A percentile compares a stretch with the other conserved stretches of the same genome.
phyloP scores from a whole-genome alignment of 1,140 invertebrate genomes.

The Latrodectus geometricus region DNA sequence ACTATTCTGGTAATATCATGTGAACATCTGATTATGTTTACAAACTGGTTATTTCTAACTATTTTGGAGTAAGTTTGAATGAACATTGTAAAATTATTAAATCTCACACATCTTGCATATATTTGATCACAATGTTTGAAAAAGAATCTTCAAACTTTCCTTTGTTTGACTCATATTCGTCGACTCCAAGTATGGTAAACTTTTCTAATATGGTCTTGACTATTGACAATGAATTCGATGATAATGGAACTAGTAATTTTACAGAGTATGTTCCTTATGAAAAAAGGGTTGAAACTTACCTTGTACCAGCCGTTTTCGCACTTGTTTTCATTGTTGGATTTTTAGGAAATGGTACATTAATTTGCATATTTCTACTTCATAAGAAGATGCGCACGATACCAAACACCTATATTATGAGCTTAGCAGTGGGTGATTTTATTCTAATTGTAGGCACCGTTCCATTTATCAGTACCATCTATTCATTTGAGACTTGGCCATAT shows the following conservation, averaged over 20 bases:
- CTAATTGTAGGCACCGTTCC: conserved; percentile 83
- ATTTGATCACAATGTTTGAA: not conserved
- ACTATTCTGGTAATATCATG: no score
- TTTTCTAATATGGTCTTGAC: conserved; percentile 26
- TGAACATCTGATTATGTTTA: no score
- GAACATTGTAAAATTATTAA: no score
- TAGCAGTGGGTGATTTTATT: conserved; percentile 84
- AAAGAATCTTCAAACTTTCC: not conserved
- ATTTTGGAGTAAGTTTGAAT: no score
- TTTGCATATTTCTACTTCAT: conserved; percentile 83
- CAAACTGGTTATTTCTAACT: no score
- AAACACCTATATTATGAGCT: conserved; percentile 87
- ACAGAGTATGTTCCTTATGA: conserved; percentile 78
- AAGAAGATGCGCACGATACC: conserved; percentile 88
- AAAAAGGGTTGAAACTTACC: conserved; percentile 82
- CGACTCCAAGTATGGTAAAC: conserved; percentile 27
- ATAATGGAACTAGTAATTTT: conserved; percentile 25
- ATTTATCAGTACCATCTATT: conserved; percentile 84
- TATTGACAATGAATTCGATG: conserved; percentile 9
- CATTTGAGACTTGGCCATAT: conserved; percentile 87
- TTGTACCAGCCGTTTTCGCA: conserved; percentile 86
- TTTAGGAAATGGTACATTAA: conserved; percentile 87
- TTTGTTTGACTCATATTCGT: conserved; percentile 8
- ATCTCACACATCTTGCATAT: no score
- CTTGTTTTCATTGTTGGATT: conserved; percentile 89